Evolutionary conservation across 2,113 vertebrate species (phyloP).

Genomic region (Numenius arquata): DNA sequence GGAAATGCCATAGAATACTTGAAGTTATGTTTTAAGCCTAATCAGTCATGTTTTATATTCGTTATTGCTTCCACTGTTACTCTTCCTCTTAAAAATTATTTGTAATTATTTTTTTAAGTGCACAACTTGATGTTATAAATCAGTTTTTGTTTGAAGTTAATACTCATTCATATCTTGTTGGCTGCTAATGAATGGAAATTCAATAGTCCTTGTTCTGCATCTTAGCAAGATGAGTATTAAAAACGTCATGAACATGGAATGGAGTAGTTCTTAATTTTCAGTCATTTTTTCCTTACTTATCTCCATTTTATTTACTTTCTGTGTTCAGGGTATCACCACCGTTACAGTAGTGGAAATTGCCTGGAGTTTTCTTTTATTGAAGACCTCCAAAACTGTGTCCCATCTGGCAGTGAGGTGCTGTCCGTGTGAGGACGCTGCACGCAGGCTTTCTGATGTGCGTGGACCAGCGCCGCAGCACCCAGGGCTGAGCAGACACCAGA

Average conservation of each 20-base stretch:
- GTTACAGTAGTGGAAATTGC: not conserved
- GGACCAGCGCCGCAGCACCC: not conserved
- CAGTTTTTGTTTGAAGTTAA: constrained; percentile 70
- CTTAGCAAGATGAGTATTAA: constrained; percentile 75
- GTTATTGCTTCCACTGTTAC: constrained; percentile 68
- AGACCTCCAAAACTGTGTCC: not conserved
- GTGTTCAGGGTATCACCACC: not conserved
- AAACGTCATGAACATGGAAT: constrained; percentile 65
- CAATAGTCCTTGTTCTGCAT: constrained; percentile 72
- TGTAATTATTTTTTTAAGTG: constrained; percentile 76
- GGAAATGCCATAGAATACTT: constrained; percentile 76
- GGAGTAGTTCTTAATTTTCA: constrained; percentile 56
- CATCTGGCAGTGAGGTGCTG: not conserved
- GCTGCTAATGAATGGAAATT: constrained; percentile 73
- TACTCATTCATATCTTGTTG: constrained; percentile 69
- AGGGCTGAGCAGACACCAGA: fast-evolving
- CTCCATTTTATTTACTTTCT: constrained; percentile 33
- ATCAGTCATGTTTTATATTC: constrained; percentile 62
- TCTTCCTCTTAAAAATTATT: constrained; percentile 67
- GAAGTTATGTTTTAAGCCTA: constrained; percentile 71
- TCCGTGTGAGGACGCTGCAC: fast-evolving
- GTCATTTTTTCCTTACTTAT: constrained; percentile 20
- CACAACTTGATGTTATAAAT: constrained; percentile 60
- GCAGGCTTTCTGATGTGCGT: fast-evolving
- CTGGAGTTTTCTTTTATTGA: not conserved